Percentiles rank a stretch among this genome's conserved stretches.
Conservation (phyloP, 2,113 vertebrate species). For the Panthera leo region DNA sequence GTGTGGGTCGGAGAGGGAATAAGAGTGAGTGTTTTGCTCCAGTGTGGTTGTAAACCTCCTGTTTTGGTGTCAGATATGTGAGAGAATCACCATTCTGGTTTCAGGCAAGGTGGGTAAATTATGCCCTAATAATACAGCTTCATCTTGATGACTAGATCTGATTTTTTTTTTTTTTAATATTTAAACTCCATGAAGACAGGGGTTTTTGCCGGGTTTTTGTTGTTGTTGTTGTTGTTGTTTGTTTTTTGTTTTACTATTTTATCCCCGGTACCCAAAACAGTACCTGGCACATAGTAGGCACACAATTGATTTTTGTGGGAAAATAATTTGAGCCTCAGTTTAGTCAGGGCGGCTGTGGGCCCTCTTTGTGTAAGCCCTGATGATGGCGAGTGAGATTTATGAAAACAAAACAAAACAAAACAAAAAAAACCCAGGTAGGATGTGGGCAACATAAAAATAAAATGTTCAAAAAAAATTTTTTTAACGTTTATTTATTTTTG, state of each 20-base stretch:
- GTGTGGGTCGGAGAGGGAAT: not conserved
- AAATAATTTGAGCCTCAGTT: not conserved
- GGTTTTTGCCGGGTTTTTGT: not conserved
- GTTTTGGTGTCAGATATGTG: not conserved
- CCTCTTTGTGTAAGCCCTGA: not conserved
- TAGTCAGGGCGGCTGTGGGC: not conserved
- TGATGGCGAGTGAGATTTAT: not conserved
- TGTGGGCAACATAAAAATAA: not conserved
- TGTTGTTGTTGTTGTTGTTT: not conserved
- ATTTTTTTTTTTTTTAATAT: not conserved
- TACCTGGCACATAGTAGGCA: not conserved
- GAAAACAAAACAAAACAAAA: not conserved
- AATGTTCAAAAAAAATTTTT: not conserved
- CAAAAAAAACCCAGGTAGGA: not conserved
- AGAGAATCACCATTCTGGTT: not conserved
- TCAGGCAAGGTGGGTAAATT: not conserved
- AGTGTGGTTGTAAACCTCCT: not conserved
- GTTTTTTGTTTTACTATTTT: not conserved
- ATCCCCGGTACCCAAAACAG: not conserved
- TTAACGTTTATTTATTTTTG: no score
- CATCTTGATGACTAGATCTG: not conserved
- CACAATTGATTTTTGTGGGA: not conserved
- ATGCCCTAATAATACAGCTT: not conserved
- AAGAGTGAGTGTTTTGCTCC: not conserved
- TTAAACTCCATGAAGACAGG: not conserved